These are phyloP conservation scores for Idaea straminata DNA, from an alignment of 2,888 invertebrate species.

Conservation along the genomic window DNA sequence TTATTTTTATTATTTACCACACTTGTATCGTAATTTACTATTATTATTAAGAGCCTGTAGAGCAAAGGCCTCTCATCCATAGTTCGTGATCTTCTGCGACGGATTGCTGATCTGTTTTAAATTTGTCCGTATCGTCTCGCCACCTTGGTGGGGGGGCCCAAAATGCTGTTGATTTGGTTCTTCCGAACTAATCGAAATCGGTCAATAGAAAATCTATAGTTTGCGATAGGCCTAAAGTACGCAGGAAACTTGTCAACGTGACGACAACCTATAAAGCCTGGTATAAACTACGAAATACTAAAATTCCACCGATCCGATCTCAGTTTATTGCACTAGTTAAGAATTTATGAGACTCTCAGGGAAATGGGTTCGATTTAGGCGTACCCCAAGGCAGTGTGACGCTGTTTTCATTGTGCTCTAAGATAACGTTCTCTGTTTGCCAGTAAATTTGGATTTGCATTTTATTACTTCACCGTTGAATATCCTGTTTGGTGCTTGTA, in stretches of 20 bases:
- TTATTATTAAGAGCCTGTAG: too few species aligned
- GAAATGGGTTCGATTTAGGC: slow-evolving; percentile 46
- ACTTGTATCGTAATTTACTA: too few species aligned
- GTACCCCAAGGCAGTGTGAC: slow-evolving; percentile 14
- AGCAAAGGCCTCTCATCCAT: too few species aligned
- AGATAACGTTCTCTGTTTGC: slow-evolving; percentile 25
- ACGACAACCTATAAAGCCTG: not conserved
- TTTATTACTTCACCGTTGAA: slow-evolving; percentile 18
- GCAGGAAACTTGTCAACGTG: not conserved
- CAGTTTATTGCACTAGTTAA: slow-evolving; percentile 37
- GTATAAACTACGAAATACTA: slow-evolving; percentile 5
- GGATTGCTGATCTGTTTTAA: too few species aligned
- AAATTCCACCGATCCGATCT: slow-evolving; percentile 29
- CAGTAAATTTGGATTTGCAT: slow-evolving; percentile 27
- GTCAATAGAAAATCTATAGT: not conserved
- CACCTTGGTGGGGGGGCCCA: too few species aligned
- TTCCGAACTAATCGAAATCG: not conserved
- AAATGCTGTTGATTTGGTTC: too few species aligned
- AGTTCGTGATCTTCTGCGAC: too few species aligned
- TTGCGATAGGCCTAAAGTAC: not conserved
- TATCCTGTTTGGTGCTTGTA: slow-evolving; percentile 12
- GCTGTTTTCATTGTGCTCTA: slow-evolving; percentile 44
- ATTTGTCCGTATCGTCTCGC: too few species aligned
- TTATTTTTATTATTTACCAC: too few species aligned
- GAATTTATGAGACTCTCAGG: slow-evolving; percentile 47